Conservation (phyloP, 1,140 invertebrate species). For the Temnothorax nylanderi region DNA sequence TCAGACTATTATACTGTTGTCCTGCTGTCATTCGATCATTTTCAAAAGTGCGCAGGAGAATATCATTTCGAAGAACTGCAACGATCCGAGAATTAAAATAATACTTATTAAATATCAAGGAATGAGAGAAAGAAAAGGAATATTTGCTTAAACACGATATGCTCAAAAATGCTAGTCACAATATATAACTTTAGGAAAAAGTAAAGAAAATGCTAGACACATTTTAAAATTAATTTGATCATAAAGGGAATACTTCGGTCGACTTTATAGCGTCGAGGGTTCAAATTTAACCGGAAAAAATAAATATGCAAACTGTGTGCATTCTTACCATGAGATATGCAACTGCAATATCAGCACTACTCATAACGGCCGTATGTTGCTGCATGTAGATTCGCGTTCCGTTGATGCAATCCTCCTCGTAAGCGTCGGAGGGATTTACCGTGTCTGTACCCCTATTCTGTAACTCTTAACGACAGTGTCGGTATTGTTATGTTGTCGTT, state of each 20-base stretch:
- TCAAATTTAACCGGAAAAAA: neutral
- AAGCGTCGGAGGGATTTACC: conserved; percentile 87
- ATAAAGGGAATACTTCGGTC: neutral
- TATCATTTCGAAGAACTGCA: conserved; percentile 90
- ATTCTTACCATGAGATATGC: conserved; percentile 91
- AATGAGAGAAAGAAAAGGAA: neutral
- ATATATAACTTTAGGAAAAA: neutral
- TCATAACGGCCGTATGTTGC: conserved; percentile 92
- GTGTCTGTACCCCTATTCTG: too few relatives aligned
- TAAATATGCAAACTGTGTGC: conserved; percentile 5
- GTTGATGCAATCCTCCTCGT: conserved; percentile 90
- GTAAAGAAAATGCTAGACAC: neutral
- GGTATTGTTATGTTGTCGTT: too few relatives aligned
- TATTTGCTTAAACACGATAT: neutral
- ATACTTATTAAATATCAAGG: neutral
- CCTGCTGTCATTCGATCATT: conserved; percentile 87
- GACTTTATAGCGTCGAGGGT: neutral
- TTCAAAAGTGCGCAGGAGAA: conserved; percentile 91
- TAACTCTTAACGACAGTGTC: too few relatives aligned
- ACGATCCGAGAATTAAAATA: conserved; percentile 77
- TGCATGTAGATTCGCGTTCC: conserved; percentile 90
- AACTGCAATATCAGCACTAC: conserved; percentile 92
- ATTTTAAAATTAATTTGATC: neutral
- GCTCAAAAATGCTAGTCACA: neutral
- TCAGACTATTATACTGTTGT: conserved; percentile 54